A percentile compares a stretch with the other conserved stretches of the same genome.
phyloP scores from a whole-genome alignment of 2,113 vertebrate species.

The Nipponia nippon region DNA sequence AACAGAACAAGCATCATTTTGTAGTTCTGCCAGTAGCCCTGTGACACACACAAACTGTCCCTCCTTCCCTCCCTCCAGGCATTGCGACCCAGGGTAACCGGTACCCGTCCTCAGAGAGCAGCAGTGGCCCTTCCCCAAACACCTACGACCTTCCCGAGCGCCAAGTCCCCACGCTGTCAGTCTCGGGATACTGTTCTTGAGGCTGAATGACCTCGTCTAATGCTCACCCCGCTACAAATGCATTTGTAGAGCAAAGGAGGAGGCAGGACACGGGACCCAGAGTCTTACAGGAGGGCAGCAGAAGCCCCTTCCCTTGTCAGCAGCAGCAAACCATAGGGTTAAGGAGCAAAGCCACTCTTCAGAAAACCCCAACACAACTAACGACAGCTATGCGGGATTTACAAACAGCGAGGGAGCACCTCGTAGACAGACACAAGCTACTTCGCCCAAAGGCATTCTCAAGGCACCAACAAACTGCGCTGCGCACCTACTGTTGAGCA shows the following conservation, averaged over 20 bases:
- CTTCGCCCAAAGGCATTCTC: not conserved
- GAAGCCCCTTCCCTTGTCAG: not conserved
- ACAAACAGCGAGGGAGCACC: not conserved
- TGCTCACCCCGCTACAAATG: not conserved
- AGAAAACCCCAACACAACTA: not conserved
- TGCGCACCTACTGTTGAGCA: not conserved
- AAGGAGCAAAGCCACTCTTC: not conserved
- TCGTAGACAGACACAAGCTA: not conserved
- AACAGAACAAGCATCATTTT: not conserved
- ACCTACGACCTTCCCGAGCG: accelerated
- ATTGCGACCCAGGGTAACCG: not conserved
- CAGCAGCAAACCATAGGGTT: not conserved
- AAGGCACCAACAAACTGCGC: not conserved
- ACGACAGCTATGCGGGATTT: accelerated
- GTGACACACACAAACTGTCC: not conserved
- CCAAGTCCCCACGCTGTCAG: accelerated
- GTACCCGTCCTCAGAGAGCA: not conserved
- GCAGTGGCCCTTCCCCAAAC: not conserved
- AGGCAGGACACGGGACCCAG: not conserved
- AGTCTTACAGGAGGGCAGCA: not conserved
- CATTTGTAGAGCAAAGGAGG: not conserved
- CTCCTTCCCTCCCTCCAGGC: not conserved
- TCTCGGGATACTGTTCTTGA: not conserved
- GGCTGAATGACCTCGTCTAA: not conserved
- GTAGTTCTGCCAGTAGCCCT: not conserved